Evolutionary conservation across 2,797 vertebrate genomes (phyloP).

Genomic region (Manis javanica): DNA sequence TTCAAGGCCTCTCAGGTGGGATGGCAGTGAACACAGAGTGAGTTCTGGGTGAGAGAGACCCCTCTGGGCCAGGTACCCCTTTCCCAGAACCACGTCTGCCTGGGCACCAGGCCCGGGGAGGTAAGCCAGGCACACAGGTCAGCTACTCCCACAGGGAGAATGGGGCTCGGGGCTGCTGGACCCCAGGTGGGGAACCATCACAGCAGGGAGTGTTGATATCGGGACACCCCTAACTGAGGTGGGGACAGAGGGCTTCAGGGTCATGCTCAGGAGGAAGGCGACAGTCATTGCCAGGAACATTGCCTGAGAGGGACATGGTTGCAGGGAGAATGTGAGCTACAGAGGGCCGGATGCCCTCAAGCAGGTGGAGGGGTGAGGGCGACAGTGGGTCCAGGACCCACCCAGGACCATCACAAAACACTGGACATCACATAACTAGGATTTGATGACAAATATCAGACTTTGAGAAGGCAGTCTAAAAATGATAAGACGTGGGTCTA

Average conservation of each 20-base stretch:
- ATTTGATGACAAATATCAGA: not conserved
- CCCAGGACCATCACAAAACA: accelerated
- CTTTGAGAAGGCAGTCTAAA: not conserved
- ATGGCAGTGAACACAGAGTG: not conserved
- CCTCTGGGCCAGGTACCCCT: not conserved
- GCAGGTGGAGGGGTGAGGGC: accelerated
- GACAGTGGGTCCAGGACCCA: not conserved
- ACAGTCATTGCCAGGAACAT: not conserved
- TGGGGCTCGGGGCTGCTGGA: not conserved
- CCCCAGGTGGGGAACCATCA: not conserved
- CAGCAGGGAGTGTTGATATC: not conserved
- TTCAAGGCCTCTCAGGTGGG: not conserved
- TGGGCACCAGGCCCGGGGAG: too few relatives aligned
- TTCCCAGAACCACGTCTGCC: not conserved
- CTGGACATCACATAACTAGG: too few relatives aligned
- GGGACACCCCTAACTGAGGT: not conserved
- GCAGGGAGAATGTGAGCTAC: not conserved
- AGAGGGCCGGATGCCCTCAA: too few relatives aligned
- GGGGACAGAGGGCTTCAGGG: not conserved
- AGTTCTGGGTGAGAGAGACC: not conserved
- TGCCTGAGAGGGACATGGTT: not conserved
- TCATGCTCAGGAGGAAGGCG: not conserved
- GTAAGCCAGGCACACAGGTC: not conserved
- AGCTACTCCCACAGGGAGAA: not conserved
- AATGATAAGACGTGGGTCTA: not conserved